Evolutionary conservation across 2,113 vertebrate genomes (phyloP).

Genomic region (Anhinga anhinga): DNA sequence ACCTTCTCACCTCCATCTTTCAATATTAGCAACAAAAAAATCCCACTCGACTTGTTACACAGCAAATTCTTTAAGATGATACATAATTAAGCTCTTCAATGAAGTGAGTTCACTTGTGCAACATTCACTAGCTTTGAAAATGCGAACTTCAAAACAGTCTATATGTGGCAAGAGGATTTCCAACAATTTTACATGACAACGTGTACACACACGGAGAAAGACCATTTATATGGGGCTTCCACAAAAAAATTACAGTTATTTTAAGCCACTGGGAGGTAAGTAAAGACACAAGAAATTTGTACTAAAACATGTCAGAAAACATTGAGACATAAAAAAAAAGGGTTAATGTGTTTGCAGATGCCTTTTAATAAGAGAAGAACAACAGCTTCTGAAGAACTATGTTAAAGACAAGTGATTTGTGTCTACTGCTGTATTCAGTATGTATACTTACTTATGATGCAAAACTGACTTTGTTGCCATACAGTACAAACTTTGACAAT

Average conservation of each 20-base stretch:
- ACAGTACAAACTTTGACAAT: not conserved
- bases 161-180: not conserved
- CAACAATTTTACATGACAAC: not conserved
- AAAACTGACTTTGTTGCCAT: not conserved
- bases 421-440: not conserved
- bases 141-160: not conserved
- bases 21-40: not conserved
- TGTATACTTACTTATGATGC: rapidly evolving
- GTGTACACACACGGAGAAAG: not conserved
- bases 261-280: not conserved
- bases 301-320: not conserved
- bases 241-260: not conserved
- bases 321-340: not conserved
- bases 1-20: not conserved
- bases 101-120: not conserved
- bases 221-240: not conserved
- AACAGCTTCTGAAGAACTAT: not conserved
- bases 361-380: not conserved
- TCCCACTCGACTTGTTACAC: not conserved
- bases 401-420: not conserved
- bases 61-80: not conserved
- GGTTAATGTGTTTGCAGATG: not conserved
- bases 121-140: not conserved
- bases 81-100: not conserved
- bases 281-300: not conserved